Evolutionary conservation across 1,140 invertebrate genomes (phyloP).

Genomic region (Sweltsa coloradensis): DNA sequence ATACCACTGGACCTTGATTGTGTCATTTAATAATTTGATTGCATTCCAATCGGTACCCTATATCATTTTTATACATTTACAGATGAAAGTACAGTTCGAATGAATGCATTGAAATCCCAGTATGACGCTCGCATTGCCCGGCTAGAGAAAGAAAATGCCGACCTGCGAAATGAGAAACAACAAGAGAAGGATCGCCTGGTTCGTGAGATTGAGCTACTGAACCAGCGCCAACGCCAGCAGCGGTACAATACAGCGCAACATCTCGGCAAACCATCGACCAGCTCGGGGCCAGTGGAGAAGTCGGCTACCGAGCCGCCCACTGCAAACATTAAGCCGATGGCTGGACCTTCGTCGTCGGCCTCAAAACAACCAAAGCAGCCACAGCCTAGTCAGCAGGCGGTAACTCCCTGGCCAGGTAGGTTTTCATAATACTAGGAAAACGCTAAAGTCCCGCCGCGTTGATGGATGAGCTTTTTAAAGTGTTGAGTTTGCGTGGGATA

Average conservation of each 20-base stretch:
- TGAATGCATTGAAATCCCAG: slow-evolving; percentile 52
- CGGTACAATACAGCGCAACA: slow-evolving; percentile 27
- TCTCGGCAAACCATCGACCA: slow-evolving; percentile 50
- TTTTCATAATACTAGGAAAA: too few relatives aligned
- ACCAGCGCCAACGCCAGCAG: slow-evolving; percentile 56
- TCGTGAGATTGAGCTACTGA: slow-evolving; percentile 60
- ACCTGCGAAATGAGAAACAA: slow-evolving; percentile 47
- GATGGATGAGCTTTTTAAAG: too few relatives aligned
- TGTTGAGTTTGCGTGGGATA: too few relatives aligned
- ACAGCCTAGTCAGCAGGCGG: slow-evolving; percentile 17
- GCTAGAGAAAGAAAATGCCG: slow-evolving; percentile 63
- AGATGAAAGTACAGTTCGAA: slow-evolving; percentile 42
- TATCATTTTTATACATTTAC: too few relatives aligned
- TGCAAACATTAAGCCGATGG: slow-evolving; percentile 91
- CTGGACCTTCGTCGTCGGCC: slow-evolving; percentile 40
- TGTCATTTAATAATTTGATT: too few relatives aligned
- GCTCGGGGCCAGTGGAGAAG: slow-evolving; percentile 40
- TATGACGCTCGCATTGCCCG: slow-evolving; percentile 55
- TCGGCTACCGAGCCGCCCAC: slow-evolving; percentile 64
- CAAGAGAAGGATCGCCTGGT: slow-evolving; percentile 43
- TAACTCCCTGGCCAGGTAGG: slow-evolving; percentile 44
- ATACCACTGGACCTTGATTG: too few relatives aligned
- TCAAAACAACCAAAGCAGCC: slow-evolving; percentile 25
- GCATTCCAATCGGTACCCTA: too few relatives aligned
- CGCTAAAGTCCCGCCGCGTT: too few relatives aligned